Evolutionary conservation across 2,888 invertebrate genomes (phyloP).

Genomic region (Deilephila porcellus): DNA sequence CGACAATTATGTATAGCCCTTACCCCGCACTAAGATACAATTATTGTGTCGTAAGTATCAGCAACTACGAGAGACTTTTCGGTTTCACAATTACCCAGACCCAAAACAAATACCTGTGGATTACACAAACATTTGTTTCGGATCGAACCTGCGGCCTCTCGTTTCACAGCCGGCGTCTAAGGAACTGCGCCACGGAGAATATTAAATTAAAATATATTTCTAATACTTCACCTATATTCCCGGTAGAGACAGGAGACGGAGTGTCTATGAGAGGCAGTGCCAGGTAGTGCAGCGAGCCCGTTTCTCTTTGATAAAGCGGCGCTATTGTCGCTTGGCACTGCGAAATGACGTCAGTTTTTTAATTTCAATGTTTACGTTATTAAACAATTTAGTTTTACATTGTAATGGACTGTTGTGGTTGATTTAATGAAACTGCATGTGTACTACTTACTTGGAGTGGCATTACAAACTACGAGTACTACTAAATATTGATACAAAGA

Average conservation of each 20-base stretch:
- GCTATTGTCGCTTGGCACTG: constrained; percentile 78
- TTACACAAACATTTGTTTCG: too few relatives aligned
- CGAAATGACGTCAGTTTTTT: constrained; percentile 32
- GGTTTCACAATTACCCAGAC: too few relatives aligned
- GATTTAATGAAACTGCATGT: neutral
- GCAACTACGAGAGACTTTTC: too few relatives aligned
- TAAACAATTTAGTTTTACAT: neutral
- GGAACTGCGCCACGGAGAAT: too few relatives aligned
- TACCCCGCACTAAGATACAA: too few relatives aligned
- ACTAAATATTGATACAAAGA: neutral
- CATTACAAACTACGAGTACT: neutral
- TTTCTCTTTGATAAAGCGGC: constrained; percentile 70
- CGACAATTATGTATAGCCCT: too few relatives aligned
- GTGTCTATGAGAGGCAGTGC: constrained; percentile 42
- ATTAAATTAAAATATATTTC: neutral
- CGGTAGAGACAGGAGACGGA: constrained; percentile 36
- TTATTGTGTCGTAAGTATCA: too few relatives aligned
- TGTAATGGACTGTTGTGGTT: neutral
- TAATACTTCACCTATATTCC: constrained; percentile 34
- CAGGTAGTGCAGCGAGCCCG: constrained; percentile 55
- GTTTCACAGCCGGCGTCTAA: too few relatives aligned
- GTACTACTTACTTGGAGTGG: neutral
- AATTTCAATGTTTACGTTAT: neutral
- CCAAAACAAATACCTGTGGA: too few relatives aligned
- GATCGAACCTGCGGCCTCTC: too few relatives aligned